Evolutionary conservation across 2,113 vertebrate genomes (phyloP).

Genomic region (Microtus ochrogaster): DNA sequence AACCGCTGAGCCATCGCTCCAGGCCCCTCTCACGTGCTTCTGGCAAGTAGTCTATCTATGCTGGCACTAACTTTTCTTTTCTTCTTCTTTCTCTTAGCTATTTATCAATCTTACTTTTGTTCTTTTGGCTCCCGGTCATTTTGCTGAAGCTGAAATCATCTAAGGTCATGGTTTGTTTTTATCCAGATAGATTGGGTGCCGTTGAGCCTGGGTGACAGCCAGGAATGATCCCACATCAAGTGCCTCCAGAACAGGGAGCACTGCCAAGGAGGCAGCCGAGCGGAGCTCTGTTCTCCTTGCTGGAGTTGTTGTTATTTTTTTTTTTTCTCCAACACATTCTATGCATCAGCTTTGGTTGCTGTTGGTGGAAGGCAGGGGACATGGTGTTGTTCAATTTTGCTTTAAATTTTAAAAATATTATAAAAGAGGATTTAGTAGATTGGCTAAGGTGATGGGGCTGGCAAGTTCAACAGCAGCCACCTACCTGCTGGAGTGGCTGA

Average conservation of each 20-base stretch:
- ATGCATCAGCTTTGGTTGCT: not conserved
- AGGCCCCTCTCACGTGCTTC: not conserved
- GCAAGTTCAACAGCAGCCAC: too few relatives aligned
- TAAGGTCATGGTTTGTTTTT: conserved; percentile 48
- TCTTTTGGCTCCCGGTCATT: conserved; percentile 56
- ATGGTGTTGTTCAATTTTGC: not conserved
- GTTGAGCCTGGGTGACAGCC: conserved; percentile 15
- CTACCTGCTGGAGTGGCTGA: not conserved
- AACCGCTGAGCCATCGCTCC: not conserved
- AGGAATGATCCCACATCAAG: conserved; percentile 54
- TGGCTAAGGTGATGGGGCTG: too few relatives aligned
- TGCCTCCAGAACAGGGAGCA: conserved; percentile 11
- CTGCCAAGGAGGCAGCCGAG: not conserved
- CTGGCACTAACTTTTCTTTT: not conserved
- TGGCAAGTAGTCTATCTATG: not conserved
- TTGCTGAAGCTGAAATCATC: conserved; percentile 41
- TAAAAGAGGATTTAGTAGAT: not conserved
- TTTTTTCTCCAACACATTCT: conserved; percentile 47
- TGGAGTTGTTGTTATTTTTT: not conserved
- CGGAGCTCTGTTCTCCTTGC: not conserved
- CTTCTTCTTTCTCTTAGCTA: not conserved
- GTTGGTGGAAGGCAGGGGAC: not conserved
- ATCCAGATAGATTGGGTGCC: conserved; percentile 32
- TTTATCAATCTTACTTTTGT: conserved; percentile 65
- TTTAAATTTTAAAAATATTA: conserved; percentile 10